Evolutionary conservation across 2,797 vertebrate species (phyloP), one percentile per base, ranked within the genome.

Genomic region (Etheostoma nigrum): DNA sequence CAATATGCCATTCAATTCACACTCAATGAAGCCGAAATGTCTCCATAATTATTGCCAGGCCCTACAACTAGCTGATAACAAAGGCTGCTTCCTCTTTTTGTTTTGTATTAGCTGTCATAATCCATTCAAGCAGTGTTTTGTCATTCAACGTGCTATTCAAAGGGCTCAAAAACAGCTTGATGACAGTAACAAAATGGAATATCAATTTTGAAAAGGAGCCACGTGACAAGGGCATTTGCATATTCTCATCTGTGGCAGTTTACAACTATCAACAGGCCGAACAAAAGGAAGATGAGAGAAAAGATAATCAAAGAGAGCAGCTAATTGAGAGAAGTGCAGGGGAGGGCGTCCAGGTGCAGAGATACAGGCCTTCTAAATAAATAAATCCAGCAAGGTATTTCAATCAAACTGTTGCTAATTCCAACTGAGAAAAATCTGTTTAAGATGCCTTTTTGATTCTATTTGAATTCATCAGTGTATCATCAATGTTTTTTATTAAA

Each of bases 231-330:
- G 1, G 23, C 54, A 91, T 94, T 91, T 86, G 84, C 92, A 94
- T 93, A 79, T 84, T 78, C 78, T 85, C 83, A 45, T 89, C 61
- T 74, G 63, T 76, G 57, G 76, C 78, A 69, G 79, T 84, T 86
- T 57, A 63, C 52, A 74, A 60, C 57, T 65, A 82, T 79, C 14
- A 18, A 68, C 45, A 13, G 59, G 16, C 49, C 40, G 48, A 79
- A 91, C 88, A 92, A 93, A 91, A 83, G 87, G 58, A 80, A 79
- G 89, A 92, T 87, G 83, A 87, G 76, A 91, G 86, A 58, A 82
- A 84, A 90, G 84, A 87, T 86, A 87, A 94, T 93, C 89, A 92
- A 94, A 94, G 92, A 90, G 87, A 73, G 25, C 62, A 64, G 86
- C 77, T 92, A 85, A 92, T 91, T 86, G 81, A 87, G 53, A 78